Conservation (phyloP, 2,888 invertebrate genomes). For the Cantharis nigra region DNA sequence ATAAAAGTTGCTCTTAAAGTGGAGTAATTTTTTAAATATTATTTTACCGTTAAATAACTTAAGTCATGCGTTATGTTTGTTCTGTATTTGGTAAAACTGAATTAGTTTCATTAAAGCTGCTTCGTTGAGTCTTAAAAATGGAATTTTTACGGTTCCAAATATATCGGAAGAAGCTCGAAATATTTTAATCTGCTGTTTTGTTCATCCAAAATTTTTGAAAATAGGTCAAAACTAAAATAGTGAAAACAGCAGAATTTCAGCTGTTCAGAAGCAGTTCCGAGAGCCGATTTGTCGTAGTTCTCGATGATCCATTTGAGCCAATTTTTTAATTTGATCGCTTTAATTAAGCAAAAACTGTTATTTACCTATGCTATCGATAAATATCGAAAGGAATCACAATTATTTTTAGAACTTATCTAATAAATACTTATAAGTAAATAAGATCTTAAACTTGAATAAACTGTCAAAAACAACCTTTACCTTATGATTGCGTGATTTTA, state of each 20-base stretch:
- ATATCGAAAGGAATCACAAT: background rate
- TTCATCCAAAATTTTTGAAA: background rate
- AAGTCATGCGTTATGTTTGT: background rate
- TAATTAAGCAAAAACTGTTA: background rate
- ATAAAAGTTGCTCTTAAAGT: conserved; percentile 8
- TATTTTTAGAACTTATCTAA: background rate
- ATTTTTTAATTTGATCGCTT: no score
- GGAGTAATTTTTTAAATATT: conserved; percentile 2
- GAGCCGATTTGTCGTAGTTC: no score
- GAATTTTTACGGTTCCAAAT: background rate
- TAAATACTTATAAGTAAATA: background rate
- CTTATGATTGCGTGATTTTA: background rate
- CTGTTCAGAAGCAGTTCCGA: no score
- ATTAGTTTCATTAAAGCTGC: background rate
- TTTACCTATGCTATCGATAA: no score
- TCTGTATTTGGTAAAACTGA: background rate
- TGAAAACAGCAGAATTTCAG: no score
- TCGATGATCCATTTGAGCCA: no score
- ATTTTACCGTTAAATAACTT: background rate
- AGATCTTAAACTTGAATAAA: background rate
- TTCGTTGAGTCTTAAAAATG: background rate
- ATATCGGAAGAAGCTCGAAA: background rate
- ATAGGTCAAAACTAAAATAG: background rate
- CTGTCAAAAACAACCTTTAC: background rate
- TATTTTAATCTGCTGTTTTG: background rate